Evolutionary conservation across 64 coral and sea anemone genomes (phyloP), one percentile per base, ranked within the genome.

Genomic region (Dendrophyllia cribrosa): DNA sequence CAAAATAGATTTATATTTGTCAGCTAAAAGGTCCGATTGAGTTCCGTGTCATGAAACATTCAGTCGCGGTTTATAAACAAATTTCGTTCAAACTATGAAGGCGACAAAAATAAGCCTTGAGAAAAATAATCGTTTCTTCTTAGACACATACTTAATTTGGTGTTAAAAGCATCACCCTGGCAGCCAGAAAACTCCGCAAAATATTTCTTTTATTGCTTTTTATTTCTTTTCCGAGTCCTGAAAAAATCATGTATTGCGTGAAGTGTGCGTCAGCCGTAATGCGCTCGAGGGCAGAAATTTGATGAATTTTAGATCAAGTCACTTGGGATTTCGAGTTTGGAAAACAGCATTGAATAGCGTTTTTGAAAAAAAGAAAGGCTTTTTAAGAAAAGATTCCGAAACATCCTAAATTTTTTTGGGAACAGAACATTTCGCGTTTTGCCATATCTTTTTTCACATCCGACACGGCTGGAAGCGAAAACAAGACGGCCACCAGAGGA

Each of bases 41-140:
- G 80, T 84, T 64, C 62, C 60, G 80, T 68, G 80, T 84, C 80
- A 84, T 84, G 60, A 84, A 84, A 84, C 62, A 84, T 67, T 60
- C 61, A 45, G 80, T 51, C 80, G 60, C 80, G 80, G 80, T 68
- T 67, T 65, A 47, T 84, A 63, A 75, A 84, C 80, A 44, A 51
- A 51, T 65, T 47, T 46, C 44, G 19, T 48, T 46, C 62, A n/a
- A 84, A 75, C 72, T 11, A 7, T 75, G 5, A 84, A 64, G 77
- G 17, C 50, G 53, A 4, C 9, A 66, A 84, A 84, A 84, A 84
- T 43, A 68, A 66, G 61, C 2, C 45, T 84, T 46, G 16, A 53
- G 77, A 64, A 82, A 4, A 80, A 61, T 16, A 84, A 84, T 14
- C 64, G 43, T 50, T 68, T 84, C 80, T 68, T 84, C 44, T 64